Base-by-base conservation (phyloP, 2,113 vertebrate species). In the Daubentonia madagascariensis region DNA sequence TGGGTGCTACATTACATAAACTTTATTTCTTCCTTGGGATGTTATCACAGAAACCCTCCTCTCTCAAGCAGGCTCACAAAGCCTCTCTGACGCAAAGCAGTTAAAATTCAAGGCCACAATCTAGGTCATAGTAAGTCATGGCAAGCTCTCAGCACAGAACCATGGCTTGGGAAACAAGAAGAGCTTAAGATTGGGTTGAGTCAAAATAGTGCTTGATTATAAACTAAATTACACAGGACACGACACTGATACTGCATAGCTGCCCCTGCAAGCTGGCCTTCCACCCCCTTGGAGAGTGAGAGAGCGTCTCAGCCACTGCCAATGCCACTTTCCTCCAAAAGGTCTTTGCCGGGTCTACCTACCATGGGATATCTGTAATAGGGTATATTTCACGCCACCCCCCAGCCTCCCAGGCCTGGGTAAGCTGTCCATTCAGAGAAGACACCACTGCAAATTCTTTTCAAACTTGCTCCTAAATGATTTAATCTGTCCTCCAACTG, bases 51-150 rank as follows among this genome's bases (percentile, higher is more conserved):
- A 84, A 76, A 57, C 14, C 6, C 18, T 67, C 91, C 90, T 12
- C 35, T 35, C 22, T 95, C 83, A 50, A 79, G 73, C 35, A 80
- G 92, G 13, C 37, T 79, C 89, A 79, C 0, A 0, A 91, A 95
- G 61, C 25, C 81, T 91, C 52, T 92, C 75, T 92, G 18, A 96
- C 22, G 22, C 57, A 93, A 76, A 97, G 48, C 40, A 85, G 73
- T 84, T 86, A 22, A 93, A 96, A 80, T n/a, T 80, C 80, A 97
- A 92, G 84, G 70, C 76, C 81, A 87, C 18, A 52, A 32, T 67
- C 37, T 45, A 86, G 88, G 89, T 52, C 14, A 59, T 3, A 30
- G 2, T 48, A 48, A 78, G n/a, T 91, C 85, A 76, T 17, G 30
- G 59, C 0, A 6, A 91, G 45, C n/a, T 94, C 72, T 78, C 40